phyloP scores from a whole-genome alignment of 2,113 vertebrate genomes.

The Cercocebus atys region DNA sequence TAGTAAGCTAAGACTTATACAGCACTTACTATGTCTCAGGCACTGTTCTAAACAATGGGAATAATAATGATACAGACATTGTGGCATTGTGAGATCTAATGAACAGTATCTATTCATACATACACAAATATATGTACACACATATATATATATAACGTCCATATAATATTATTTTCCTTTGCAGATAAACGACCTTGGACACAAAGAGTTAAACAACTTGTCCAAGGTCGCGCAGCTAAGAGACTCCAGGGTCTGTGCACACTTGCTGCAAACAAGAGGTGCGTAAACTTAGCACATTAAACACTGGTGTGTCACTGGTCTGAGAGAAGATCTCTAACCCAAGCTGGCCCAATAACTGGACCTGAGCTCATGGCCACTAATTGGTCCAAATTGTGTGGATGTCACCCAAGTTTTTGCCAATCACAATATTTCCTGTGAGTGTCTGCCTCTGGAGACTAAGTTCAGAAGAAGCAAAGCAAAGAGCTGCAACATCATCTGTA shows the following conservation, averaged over 20 bases:
- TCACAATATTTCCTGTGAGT: background rate
- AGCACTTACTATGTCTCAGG: background rate
- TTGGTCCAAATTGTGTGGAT: background rate
- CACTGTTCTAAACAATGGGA: background rate
- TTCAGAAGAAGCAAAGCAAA: background rate
- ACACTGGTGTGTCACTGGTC: background rate
- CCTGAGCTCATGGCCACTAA: too few relatives aligned
- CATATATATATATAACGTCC: background rate
- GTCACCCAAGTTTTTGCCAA: background rate
- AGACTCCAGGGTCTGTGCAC: background rate
- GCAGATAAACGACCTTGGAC: background rate
- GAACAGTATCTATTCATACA: background rate
- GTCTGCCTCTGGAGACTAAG: background rate
- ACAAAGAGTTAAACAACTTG: background rate
- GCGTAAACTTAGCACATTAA: background rate
- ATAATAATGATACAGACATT: background rate
- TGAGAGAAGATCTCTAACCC: background rate
- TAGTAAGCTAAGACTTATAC: background rate
- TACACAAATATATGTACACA: background rate
- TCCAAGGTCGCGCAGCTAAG: background rate
- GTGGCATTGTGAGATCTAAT: background rate
- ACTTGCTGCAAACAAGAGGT: background rate
- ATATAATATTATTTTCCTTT: background rate
- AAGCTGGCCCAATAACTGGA: background rate
- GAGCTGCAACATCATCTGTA: background rate